Evolutionary conservation across 2,113 vertebrate species (phyloP), one percentile per base, ranked within the genome.

Genomic region (Malurus elegans): DNA sequence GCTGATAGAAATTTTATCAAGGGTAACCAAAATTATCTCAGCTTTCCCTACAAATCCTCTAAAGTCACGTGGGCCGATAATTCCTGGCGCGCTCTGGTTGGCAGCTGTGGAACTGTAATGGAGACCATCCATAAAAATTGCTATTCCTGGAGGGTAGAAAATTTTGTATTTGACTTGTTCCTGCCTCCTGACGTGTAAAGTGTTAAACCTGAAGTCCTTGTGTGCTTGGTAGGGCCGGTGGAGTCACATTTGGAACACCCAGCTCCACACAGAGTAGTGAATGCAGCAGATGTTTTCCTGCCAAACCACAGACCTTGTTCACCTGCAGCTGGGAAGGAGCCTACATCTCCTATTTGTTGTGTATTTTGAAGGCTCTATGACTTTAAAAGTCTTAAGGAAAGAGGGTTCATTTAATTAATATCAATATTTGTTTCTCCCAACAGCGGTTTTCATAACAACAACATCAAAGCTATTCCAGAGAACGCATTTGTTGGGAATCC

Each of bases 361-460:
- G 19, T 51, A 34, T 76, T 92, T 67, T 66, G 45, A 87, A 78
- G 23, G 14, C 9, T 40, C 26, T 71, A 32, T 51, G 42, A 31
- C 56, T 82, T 90, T 62, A 64, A 56, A 71, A 60, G 20, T 7
- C 32, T 38, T 57, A 56, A 83, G 75, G 72, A 86, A 79, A 88
- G 31, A 65, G 86, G 31, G 24, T 40, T 62, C 62, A 70, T 89
- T 80, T 57, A 29, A 87, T 47, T 94, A 82, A 95, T 82, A 57
- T 11, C 14, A 71, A 18, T 25, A 45, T 92, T 85, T 92, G 53
- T 95, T 65, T 94, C 94, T 66, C 96, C 97, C 97, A 94, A 73
- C 97, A 99, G 99, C 1, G 99, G 99, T 14, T 99, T 99, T 97
- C 99, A 99, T 90, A 99, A 99, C 98, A 99, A 99, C 97, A 99